A percentile compares a stretch with the other conserved stretches of the same genome.
Conservation (phyloP, 1,140 invertebrate species). For the Agraylea sexmaculata region DNA sequence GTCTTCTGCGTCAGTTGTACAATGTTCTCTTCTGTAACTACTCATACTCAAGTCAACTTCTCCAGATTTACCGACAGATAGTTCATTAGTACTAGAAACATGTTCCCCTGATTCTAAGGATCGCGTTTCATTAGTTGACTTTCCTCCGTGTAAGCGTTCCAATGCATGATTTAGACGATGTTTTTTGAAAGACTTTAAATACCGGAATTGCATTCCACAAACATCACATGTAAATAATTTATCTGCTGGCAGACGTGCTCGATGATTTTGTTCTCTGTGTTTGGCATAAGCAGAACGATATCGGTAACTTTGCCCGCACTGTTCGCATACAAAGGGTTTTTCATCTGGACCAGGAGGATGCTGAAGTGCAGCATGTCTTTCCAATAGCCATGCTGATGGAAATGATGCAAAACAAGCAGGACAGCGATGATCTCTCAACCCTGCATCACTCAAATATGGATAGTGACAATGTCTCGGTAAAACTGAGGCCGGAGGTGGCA, state of each 20-base stretch:
- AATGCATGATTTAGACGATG: constrained; percentile 76
- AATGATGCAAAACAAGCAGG: constrained; percentile 70
- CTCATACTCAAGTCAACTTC: constrained; percentile 39
- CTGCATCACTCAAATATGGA: constrained; percentile 12
- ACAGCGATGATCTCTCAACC: constrained; percentile 48
- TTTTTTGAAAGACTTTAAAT: constrained; percentile 81
- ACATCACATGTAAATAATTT: constrained; percentile 82
- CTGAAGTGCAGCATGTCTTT: constrained; percentile 67
- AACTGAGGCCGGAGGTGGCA: constrained; percentile 36
- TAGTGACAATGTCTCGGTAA: constrained; percentile 27
- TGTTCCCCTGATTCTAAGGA: constrained; percentile 44
- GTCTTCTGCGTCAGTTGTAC: constrained; percentile 25
- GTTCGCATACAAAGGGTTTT: constrained; percentile 84
- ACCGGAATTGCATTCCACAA: constrained; percentile 80
- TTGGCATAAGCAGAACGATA: constrained; percentile 80
- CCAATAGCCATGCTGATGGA: constrained; percentile 67
- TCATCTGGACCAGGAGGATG: constrained; percentile 57
- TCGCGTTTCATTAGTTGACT: constrained; percentile 28
- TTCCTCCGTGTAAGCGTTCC: constrained; percentile 62
- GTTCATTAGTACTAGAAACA: constrained; percentile 61
- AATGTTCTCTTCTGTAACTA: constrained; percentile 27
- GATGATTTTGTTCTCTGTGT: constrained; percentile 78
- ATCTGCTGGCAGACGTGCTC: constrained; percentile 70
- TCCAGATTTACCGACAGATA: constrained; percentile 39
- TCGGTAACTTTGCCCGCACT: constrained; percentile 80